A percentile compares a stretch with the other conserved stretches of the same genome.
These are phyloP conservation scores for Lacerta viridis DNA, from an alignment of 2,797 vertebrate species.

Conservation along the genomic window DNA sequence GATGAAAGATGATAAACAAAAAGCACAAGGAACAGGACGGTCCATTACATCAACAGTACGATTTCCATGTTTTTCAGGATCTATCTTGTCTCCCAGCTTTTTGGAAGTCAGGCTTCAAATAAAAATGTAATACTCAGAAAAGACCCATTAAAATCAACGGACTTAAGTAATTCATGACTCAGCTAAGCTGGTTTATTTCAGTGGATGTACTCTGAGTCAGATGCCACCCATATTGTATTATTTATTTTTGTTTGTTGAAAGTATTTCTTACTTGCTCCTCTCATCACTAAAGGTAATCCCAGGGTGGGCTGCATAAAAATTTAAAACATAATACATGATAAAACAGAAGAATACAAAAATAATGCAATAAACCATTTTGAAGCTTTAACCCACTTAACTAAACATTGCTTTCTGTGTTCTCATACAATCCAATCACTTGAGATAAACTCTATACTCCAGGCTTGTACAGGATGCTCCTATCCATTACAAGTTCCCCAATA, in stretches of 20 bases:
- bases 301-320: too few species aligned
- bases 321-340: too few species aligned
- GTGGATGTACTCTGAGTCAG: too few species aligned
- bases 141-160: too few species aligned
- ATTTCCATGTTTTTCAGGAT: conserved; percentile 29
- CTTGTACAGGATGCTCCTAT: not conserved
- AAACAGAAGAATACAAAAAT: too few species aligned
- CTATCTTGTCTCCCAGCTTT: conserved; percentile 5
- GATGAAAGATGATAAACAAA: conserved; percentile 77
- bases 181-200: too few species aligned
- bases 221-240: too few species aligned
- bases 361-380: too few species aligned
- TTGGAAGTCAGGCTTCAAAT: conserved; percentile 31
- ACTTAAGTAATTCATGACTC: too few species aligned
- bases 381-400: not conserved
- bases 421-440: not conserved
- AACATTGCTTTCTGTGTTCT: not conserved
- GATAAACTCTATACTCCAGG: not conserved
- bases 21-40: conserved; percentile 46
- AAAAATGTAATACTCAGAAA: not conserved
- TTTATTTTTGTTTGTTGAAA: too few species aligned
- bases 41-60: conserved; percentile 31
- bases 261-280: too few species aligned
- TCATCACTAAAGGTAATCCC: too few species aligned
- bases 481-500: not conserved